Base-by-base conservation (phyloP, 2,888 invertebrate genomes). In the Athalia rosae region DNA sequence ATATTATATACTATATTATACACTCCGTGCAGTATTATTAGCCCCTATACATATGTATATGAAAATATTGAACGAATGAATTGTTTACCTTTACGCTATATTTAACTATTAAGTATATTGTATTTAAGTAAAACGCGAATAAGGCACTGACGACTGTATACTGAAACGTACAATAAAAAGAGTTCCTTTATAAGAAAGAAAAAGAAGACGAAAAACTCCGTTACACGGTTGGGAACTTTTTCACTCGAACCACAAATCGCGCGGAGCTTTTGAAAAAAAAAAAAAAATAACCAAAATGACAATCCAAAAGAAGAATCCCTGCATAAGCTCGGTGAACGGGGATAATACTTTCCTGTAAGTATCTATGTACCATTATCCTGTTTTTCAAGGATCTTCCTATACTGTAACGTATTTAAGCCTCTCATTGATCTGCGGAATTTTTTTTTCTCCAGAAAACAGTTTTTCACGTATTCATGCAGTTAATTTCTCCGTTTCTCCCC, bases 21-120 rank as follows among this genome's bases (percentile, higher is more conserved):
- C 45, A 84, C 82, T 53, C 53, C 53, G 53, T 84, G 84, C 89
- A 89, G 89, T 89, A 89, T 89, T 89, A 89, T 86, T 89, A 89
- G 88, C 47, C 3, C 15, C 45, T 69, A 77, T 59, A 67, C 41
- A 15, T 47, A 67, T 15, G 13, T 28, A n/a, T 28, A 63, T 9
- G n/a, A 45, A 7, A 64, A 64, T 53, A 8, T 53, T 11, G 53
- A 53, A n/a, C 53, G n/a, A 53, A 53, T 28, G 28, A 28, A 28
- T 28, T 28, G 28, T 28, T 28, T 28, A 53, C n/a, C 53, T n/a
- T 2, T n/a, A 53, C 53, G 8, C 53, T 53, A 3, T 53, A 8
- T n/a, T 53, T 3, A 47, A 48, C 41, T 28, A 48, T 15, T 15
- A 28, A 67, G 13, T 45, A 63, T 13, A 63, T 13, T 13, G 15